Percentiles rank a stretch among this genome's conserved stretches.
phyloP scores from a whole-genome alignment of 2,113 vertebrate genomes.

The Cromileptes altivelis region DNA sequence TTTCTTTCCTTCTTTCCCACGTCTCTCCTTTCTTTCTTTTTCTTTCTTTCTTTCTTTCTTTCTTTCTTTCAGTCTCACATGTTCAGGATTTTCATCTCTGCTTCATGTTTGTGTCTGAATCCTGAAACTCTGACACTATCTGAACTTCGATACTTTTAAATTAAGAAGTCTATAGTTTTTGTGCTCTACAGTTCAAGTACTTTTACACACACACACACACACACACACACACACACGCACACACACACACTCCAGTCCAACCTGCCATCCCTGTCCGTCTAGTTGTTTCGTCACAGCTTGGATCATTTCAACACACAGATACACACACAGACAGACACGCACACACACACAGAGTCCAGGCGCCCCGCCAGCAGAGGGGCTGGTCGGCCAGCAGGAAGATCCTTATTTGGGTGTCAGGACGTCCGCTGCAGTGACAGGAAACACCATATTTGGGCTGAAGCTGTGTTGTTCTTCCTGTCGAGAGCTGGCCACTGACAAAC shows the following conservation, averaged over 20 bases:
- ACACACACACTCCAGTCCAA: neutral
- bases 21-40: no score
- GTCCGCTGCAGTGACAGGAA: slow-evolving; percentile 69
- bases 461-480: slow-evolving; percentile 31
- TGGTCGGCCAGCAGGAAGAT: slow-evolving; percentile 48
- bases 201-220: no score
- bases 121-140: no score
- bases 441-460: slow-evolving; percentile 67
- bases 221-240: neutral
- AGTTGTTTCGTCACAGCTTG: neutral
- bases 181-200: no score
- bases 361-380: slow-evolving; percentile 26
- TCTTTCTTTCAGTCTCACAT: no score
- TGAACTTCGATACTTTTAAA: no score
- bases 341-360: slow-evolving; percentile 8
- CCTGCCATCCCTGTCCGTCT: slow-evolving; percentile 1
- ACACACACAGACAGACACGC: neutral
- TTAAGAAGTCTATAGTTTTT: no score
- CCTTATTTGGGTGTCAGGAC: slow-evolving; percentile 72
- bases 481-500: slow-evolving; percentile 40
- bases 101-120: no score
- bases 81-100: no score
- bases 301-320: neutral
- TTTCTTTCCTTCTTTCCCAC: no score
- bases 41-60: no score